These are phyloP conservation scores for Gasterosteus nipponicus DNA, from an alignment of 2,113 vertebrate genomes.

Conservation along the genomic window DNA sequence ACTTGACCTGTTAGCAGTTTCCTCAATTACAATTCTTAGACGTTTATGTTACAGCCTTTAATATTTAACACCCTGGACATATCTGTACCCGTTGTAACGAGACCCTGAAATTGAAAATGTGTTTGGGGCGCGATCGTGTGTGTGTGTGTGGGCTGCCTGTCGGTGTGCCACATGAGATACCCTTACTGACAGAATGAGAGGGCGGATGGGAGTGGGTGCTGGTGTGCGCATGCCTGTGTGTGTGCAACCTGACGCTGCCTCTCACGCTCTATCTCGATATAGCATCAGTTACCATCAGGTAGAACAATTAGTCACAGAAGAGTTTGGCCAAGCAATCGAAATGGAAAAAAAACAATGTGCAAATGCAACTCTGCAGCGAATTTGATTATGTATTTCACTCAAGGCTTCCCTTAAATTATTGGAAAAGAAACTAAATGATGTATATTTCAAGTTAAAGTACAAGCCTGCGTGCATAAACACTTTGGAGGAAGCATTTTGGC, in stretches of 20 bases:
- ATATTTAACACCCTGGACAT: slow-evolving; percentile 68
- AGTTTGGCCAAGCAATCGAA: slow-evolving; percentile 50
- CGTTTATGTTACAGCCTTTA: slow-evolving; percentile 71
- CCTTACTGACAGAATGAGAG: slow-evolving; percentile 66
- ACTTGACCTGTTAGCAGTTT: slow-evolving; percentile 67
- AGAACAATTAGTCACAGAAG: slow-evolving; percentile 59
- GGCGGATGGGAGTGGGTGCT: slow-evolving; percentile 7
- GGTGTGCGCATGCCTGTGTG: not conserved
- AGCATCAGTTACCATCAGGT: slow-evolving; percentile 66
- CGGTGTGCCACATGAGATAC: slow-evolving; percentile 66
- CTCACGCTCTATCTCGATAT: slow-evolving; percentile 68
- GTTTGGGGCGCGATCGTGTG: slow-evolving; percentile 25
- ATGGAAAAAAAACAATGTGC: slow-evolving; percentile 32
- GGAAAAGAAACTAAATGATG: not conserved
- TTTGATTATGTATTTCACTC: slow-evolving; percentile 30
- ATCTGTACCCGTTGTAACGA: slow-evolving; percentile 62
- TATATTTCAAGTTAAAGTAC: not conserved
- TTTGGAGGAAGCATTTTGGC: not conserved
- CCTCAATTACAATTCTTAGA: slow-evolving; percentile 58
- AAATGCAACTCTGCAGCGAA: slow-evolving; percentile 8
- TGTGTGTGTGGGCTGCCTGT: slow-evolving; percentile 5
- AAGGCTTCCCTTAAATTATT: not conserved
- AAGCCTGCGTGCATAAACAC: not conserved
- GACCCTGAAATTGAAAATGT: slow-evolving; percentile 54
- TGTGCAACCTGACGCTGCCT: slow-evolving; percentile 58